phyloP scores from a whole-genome alignment of 2,888 invertebrate genomes.

The Caenorhabditis sp. region DNA sequence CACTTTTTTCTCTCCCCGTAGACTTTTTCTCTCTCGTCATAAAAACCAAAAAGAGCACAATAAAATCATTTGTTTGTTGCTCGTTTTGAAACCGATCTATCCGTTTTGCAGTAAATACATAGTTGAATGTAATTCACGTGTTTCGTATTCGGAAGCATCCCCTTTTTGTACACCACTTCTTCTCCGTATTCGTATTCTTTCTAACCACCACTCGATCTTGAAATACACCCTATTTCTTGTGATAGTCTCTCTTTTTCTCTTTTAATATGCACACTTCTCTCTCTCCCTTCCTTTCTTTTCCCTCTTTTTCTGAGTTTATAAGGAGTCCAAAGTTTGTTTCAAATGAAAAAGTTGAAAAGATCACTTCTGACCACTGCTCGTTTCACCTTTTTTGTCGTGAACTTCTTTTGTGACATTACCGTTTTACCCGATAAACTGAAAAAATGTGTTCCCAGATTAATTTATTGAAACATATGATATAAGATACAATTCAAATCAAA shows the following conservation, averaged over 20 bases:
- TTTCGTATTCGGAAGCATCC: slow-evolving; percentile 42
- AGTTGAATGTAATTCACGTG: slow-evolving; percentile 54
- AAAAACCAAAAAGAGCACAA: slow-evolving; percentile 13
- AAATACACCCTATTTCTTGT: slow-evolving; percentile 57
- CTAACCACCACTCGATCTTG: slow-evolving; percentile 53
- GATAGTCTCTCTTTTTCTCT: too few species aligned
- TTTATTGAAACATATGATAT: too few species aligned
- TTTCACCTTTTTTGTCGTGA: slow-evolving; percentile 20
- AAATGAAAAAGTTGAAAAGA: slow-evolving; percentile 35
- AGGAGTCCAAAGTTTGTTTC: slow-evolving; percentile 35
- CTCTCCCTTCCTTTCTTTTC: slow-evolving; percentile 11
- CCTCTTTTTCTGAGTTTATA: slow-evolving; percentile 31
- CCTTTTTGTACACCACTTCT: slow-evolving; percentile 19
- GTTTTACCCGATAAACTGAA: not conserved
- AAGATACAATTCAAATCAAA: not conserved
- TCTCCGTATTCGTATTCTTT: slow-evolving; percentile 13
- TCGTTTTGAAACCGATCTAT: slow-evolving; percentile 32
- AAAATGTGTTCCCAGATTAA: not conserved
- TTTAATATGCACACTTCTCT: slow-evolving; percentile 50
- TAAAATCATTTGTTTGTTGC: slow-evolving; percentile 1
- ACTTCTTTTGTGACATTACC: slow-evolving; percentile 8
- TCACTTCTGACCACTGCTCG: slow-evolving; percentile 1
- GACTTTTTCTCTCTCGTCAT: slow-evolving; percentile 39
- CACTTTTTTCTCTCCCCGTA: not conserved
- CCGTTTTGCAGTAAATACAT: slow-evolving; percentile 35